Evolutionary conservation across 2,888 invertebrate genomes (phyloP), one percentile per base, ranked within the genome.

Genomic region (Microchrysa polita): DNA sequence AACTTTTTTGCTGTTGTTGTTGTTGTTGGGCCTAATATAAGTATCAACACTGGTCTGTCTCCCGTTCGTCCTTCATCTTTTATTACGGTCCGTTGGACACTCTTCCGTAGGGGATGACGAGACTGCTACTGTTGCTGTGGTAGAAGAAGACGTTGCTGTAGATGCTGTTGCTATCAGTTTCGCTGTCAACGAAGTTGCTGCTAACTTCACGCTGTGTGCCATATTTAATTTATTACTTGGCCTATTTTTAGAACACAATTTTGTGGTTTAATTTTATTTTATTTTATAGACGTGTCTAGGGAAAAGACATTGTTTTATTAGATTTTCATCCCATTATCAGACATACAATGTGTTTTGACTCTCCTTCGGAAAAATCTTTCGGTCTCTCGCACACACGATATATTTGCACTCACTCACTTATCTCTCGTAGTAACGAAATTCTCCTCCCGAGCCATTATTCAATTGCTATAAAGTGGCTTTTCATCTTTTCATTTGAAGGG

Each of bases 221-320:
- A 69, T 69, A 40, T 57, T 69, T 69, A 55, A 69, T 69, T 55
- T 55, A 69, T 69, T 55, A 55, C 57, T 69, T 69, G 16, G 42
- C 57, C 57, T 69, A 55, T 69, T 69, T 69, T 55, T 69, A 69
- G 69, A 69, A 69, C 69, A 69, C 69, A 69, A 69, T 69, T 69
- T 69, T 40, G 69, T 69, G 69, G 69, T 69, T 40, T 69, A 55
- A 69, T 69, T 69, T 27, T 55, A n/a, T 40, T 67, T 69, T 69
- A 69, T 55, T 55, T 22, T 55, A 69, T 22, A 65, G n/a, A n/a
- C n/a, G n/a, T 48, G 69, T 69, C 69, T 69, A 40, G 34, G 48
- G 40, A 69, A 40, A 69, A 69, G 57, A 69, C 69, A 69, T 69
- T 42, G 2, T 34, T 34, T 34, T 18, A 69, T 42, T 55, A 27